These are phyloP conservation scores for Jacana jacana DNA, from an alignment of 2,113 vertebrate species.

Conservation along the genomic window DNA sequence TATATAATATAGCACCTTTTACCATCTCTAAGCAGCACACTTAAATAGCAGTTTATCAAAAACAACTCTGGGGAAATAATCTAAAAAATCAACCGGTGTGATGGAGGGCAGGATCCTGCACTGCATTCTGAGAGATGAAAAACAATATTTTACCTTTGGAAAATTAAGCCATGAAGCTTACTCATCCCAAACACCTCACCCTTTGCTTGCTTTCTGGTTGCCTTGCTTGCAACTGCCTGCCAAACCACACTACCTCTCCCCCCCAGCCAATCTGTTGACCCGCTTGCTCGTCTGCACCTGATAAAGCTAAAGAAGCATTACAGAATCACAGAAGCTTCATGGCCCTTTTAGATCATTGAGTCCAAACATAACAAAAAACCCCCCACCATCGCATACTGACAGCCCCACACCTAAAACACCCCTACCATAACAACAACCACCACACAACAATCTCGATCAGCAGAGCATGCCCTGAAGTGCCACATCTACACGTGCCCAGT, in stretches of 20 bases:
- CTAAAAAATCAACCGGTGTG: neutral
- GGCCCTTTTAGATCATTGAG: too few relatives aligned
- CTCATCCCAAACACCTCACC: neutral
- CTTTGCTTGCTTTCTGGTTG: neutral
- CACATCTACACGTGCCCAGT: too few relatives aligned
- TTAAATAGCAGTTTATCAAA: neutral
- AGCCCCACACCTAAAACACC: too few relatives aligned
- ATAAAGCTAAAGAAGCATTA: neutral
- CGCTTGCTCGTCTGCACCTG: neutral
- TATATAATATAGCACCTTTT: neutral
- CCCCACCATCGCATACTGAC: too few relatives aligned
- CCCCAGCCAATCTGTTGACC: neutral
- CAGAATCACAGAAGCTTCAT: too few relatives aligned
- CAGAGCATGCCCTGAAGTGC: too few relatives aligned
- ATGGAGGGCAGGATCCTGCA: neutral
- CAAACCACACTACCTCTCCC: neutral
- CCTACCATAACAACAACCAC: too few relatives aligned
- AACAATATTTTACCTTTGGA: neutral
- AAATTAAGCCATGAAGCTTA: neutral
- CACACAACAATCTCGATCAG: too few relatives aligned
- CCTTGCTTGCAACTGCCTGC: neutral
- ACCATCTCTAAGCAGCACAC: neutral
- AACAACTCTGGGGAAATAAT: neutral
- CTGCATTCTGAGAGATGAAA: fast-evolving
- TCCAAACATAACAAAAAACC: too few relatives aligned